Conservation (phyloP, 1,140 invertebrate species). For the Bombus breviceps region DNA sequence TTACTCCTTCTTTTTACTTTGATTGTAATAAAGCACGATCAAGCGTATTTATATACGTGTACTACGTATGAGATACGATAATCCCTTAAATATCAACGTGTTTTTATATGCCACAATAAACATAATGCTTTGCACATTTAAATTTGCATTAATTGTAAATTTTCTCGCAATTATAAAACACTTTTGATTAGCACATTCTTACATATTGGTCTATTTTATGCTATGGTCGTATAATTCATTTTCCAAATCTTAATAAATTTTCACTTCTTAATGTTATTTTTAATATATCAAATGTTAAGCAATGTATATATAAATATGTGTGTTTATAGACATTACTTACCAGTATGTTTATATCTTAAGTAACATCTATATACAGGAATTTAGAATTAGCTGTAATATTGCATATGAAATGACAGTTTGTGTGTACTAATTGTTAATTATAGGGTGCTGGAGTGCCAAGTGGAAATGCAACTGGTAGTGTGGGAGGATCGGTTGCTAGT, state of each 20-base stretch:
- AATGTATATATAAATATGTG: too few species aligned
- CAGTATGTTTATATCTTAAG: too few species aligned
- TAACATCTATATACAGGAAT: too few species aligned
- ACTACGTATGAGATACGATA: too few species aligned
- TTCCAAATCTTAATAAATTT: neutral
- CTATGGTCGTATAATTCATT: neutral
- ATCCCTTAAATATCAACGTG: neutral
- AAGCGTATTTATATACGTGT: neutral
- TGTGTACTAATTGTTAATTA: slow-evolving; percentile 50
- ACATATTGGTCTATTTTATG: neutral
- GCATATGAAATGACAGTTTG: neutral
- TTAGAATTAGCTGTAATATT: neutral
- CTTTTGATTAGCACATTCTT: neutral
- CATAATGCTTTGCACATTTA: neutral
- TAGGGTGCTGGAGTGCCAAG: slow-evolving; percentile 79
- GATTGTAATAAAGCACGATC: too few species aligned
- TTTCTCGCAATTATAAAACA: neutral
- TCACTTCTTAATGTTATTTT: too few species aligned
- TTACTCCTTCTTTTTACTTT: too few species aligned
- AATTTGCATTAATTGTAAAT: neutral
- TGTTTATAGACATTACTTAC: too few species aligned
- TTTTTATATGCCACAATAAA: neutral
- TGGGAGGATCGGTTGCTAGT: slow-evolving; percentile 80
- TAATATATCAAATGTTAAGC: too few species aligned
- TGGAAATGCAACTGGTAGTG: slow-evolving; percentile 76